A percentile compares a stretch with the other conserved stretches of the same genome.
phyloP scores from a whole-genome alignment of 2,888 invertebrate genomes.

The Eremobia ochroleuca region DNA sequence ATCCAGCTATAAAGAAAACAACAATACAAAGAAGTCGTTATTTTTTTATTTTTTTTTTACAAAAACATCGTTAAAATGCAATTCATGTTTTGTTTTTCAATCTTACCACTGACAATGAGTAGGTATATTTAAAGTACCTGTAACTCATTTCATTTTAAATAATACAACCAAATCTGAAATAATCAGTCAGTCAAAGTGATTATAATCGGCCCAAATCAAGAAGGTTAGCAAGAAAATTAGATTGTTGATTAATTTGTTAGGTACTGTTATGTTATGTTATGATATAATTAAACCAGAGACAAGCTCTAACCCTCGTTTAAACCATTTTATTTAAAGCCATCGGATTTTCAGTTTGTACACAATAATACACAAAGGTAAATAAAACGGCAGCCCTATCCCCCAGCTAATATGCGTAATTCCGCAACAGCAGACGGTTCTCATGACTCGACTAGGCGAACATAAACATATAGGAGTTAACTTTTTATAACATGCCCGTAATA shows the following conservation, averaged over 20 bases:
- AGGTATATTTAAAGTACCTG: neutral
- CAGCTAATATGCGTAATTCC: constrained; percentile 50
- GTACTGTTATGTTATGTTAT: neutral
- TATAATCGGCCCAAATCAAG: neutral
- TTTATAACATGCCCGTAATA: constrained; percentile 73
- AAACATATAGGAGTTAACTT: constrained; percentile 68
- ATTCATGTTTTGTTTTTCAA: constrained; percentile 47
- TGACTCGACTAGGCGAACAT: constrained; percentile 45
- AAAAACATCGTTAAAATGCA: constrained; percentile 50
- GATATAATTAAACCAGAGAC: neutral
- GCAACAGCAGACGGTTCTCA: constrained; percentile 49
- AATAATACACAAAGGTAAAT: constrained; percentile 20
- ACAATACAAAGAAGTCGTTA: constrained; percentile 24
- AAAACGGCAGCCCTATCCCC: constrained; percentile 26
- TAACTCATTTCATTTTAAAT: neutral
- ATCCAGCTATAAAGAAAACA: constrained; percentile 32
- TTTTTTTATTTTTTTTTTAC: constrained; percentile 20
- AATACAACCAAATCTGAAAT: neutral
- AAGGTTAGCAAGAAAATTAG: neutral
- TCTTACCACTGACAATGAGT: constrained; percentile 23
- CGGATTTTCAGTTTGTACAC: neutral
- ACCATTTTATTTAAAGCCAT: neutral
- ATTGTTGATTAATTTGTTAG: too few species aligned
- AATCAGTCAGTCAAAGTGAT: neutral
- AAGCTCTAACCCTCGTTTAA: neutral